A percentile compares a stretch with the other conserved stretches of the same genome.
Conservation (phyloP, 1,140 invertebrate genomes). For the Paramacrobiotus metropolitanus region DNA sequence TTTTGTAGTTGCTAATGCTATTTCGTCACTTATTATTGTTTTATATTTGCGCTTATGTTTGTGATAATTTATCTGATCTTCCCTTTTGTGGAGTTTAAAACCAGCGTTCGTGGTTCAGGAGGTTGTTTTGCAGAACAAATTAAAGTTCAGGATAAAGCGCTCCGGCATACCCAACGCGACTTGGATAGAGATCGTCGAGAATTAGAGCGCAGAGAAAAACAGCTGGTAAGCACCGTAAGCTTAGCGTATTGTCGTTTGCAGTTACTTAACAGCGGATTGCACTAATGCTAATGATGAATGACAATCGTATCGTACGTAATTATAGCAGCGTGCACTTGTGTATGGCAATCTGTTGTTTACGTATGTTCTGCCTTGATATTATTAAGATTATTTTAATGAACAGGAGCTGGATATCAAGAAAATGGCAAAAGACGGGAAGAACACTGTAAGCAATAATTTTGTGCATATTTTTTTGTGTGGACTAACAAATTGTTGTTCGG, state of each 20-base stretch:
- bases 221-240: conserved; percentile 34
- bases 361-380: too few species aligned
- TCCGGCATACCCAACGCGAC: conserved; percentile 53
- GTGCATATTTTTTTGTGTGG: conserved; percentile 4
- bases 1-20: neutral
- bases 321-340: too few species aligned
- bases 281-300: conserved; percentile 5
- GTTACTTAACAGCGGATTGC: conserved; percentile 7
- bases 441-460: conserved; percentile 32
- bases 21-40: neutral
- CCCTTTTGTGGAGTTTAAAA: neutral
- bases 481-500: neutral
- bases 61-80: neutral
- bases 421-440: conserved; percentile 58
- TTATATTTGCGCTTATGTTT: conserved; percentile 8
- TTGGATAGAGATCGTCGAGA: conserved; percentile 51
- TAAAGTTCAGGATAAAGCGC: conserved; percentile 46
- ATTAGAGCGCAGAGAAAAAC: conserved; percentile 65
- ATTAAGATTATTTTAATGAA: too few species aligned
- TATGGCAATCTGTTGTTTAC: too few species aligned
- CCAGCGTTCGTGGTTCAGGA: neutral
- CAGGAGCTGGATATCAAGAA: conserved; percentile 70
- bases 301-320: too few species aligned
- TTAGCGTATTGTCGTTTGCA: conserved; percentile 10
- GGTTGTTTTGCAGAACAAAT: conserved; percentile 42